Percentiles rank a stretch among this genome's conserved stretches.
Conservation (phyloP, 1,140 invertebrate genomes). For the Globodera rostochiensis region DNA sequence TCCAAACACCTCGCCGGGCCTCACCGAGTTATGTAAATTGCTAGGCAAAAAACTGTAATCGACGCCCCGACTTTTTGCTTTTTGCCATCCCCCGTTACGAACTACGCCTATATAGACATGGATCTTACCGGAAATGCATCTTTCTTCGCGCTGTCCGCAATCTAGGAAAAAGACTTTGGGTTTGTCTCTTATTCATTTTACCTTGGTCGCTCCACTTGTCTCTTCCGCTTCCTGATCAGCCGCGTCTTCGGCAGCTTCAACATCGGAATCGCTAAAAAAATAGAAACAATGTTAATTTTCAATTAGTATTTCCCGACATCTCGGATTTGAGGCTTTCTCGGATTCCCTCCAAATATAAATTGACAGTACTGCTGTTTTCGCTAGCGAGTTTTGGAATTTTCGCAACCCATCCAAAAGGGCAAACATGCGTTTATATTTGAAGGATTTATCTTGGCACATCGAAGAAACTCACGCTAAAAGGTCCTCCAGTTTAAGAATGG, state of each 20-base stretch:
- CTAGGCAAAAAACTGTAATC: neutral
- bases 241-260: slow-evolving; percentile 28
- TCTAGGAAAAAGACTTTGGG: neutral
- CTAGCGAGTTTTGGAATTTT: neutral
- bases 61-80: neutral
- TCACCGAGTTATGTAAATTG: no score
- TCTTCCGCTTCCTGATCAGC: slow-evolving; percentile 28
- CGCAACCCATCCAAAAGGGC: neutral
- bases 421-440: slow-evolving; percentile 3
- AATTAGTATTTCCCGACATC: slow-evolving; percentile 14
- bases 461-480: slow-evolving; percentile 43
- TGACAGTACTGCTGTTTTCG: neutral
- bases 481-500: slow-evolving; percentile 39
- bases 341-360: slow-evolving; percentile 26
- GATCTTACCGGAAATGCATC: neutral
- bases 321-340: slow-evolving; percentile 21
- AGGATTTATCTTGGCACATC: neutral
- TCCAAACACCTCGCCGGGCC: no score
- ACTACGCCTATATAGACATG: no score
- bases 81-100: no score
- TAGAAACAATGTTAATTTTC: neutral
- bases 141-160: neutral
- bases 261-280: slow-evolving; percentile 46
- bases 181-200: neutral
- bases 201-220: slow-evolving; percentile 9